Base-by-base conservation (phyloP, 2,113 vertebrate species). In the Pygoscelis antarcticus region DNA sequence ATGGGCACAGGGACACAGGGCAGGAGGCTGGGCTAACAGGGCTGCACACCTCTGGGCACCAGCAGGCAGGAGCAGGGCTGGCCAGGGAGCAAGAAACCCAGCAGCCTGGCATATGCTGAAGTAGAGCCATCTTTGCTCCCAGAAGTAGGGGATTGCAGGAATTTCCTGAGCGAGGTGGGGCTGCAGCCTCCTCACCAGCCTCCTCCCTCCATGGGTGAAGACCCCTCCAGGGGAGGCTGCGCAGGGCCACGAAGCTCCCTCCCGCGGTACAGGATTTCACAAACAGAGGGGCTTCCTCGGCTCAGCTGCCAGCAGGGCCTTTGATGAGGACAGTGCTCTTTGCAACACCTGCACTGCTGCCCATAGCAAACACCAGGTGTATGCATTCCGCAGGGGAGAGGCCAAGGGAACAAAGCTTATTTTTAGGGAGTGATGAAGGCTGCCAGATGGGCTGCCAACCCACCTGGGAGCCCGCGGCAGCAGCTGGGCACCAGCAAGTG, bases 191-290 rank as follows among this genome's bases (percentile, higher is more conserved):
- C 36, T 58, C 11, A 5, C 4, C 52, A 71, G 60, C 16, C 13
- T 47, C 49, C 57, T 87, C 5, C 5, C 5, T 60, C 23, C 22
- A 42, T 6, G 8, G 27, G 3, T 19, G 30, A 75, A 44, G 23
- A 47, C 5, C 12, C 1, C 11, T 51, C 42, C 19, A 34, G 13
- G 6, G 16, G 7, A 78, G 30, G 32, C n/a, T 74, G n/a, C 0
- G 1, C 8, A 8, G 52, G 44, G 17, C 11, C 34, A 27, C 0
- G 0, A 49, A 57, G 11, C 3, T 83, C n/a, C 16, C 2, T 44
- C 32, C 26, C 13, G 1, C 0, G 1, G 17, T 21, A 30, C 18
- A 62, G 64, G 8, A 17, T 68, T 66, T n/a, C 38, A 34, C 30
- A 61, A 30, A 10, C 46, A 74, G 44, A 58, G 3, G 2, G 11